Conservation (phyloP, 2,113 vertebrate genomes). For the Ginglymostoma cirratum region DNA sequence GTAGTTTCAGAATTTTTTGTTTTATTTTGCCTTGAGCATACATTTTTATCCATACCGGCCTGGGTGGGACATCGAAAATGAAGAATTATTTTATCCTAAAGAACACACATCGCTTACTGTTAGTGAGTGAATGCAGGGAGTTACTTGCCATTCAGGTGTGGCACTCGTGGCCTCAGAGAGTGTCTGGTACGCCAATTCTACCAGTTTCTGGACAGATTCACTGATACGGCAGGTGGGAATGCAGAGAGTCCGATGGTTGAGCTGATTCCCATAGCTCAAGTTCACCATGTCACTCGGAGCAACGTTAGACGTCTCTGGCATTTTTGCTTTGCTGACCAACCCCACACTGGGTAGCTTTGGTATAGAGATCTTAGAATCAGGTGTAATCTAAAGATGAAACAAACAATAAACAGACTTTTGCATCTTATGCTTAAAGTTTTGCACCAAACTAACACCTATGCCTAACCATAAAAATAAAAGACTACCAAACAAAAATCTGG, state of each 20-base stretch:
- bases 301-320: slow-evolving; percentile 39
- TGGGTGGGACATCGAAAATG: neutral
- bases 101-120: neutral
- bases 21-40: neutral
- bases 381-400: slow-evolving; percentile 62
- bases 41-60: neutral
- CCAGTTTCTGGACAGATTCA: slow-evolving; percentile 76
- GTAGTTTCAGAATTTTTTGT: neutral
- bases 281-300: slow-evolving; percentile 32
- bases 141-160: slow-evolving; percentile 74
- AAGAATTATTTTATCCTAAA: neutral
- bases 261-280: slow-evolving; percentile 58
- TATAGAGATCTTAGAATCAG: slow-evolving; percentile 61
- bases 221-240: slow-evolving; percentile 83
- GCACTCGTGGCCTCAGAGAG: slow-evolving; percentile 76
- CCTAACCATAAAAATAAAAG: slow-evolving; percentile 1
- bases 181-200: slow-evolving; percentile 80
- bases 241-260: slow-evolving; percentile 66
- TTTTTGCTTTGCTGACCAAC: slow-evolving; percentile 45
- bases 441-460: neutral
- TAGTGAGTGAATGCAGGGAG: neutral
- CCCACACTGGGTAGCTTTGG: slow-evolving; percentile 62
- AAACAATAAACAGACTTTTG: neutral
- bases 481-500: neutral
- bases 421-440: neutral